Conservation (phyloP, 2,797 vertebrate species). For the Girardinus metallicus region DNA sequence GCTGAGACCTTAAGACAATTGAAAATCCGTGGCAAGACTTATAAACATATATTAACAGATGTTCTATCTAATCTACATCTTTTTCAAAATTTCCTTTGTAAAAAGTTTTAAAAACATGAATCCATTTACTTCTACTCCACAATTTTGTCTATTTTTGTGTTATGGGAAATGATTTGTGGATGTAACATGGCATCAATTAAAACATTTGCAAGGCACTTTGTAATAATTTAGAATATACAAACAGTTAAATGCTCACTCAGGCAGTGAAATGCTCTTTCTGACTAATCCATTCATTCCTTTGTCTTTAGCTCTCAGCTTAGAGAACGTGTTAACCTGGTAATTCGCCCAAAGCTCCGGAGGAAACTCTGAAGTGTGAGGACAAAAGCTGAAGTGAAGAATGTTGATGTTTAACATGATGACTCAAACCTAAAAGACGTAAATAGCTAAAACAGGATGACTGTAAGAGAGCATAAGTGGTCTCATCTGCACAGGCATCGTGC, state of each 20-base stretch:
- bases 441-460: background rate
- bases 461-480: conserved; percentile 22
- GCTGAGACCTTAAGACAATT: background rate
- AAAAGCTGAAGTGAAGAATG: conserved; percentile 17
- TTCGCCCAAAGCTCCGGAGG: conserved; percentile 30
- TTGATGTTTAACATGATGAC: conserved; percentile 28
- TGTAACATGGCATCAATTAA: background rate
- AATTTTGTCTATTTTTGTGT: background rate
- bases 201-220: background rate
- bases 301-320: conserved; percentile 19
- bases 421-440: conserved; percentile 11
- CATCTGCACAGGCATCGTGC: conserved; percentile 24
- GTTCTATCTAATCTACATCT: background rate
- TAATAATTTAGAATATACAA: background rate
- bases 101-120: background rate
- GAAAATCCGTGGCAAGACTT: background rate
- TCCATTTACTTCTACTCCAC: background rate
- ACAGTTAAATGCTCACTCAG: background rate
- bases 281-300: conserved; percentile 7
- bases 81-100: background rate
- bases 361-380: conserved; percentile 4
- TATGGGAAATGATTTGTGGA: background rate
- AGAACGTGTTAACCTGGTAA: conserved; percentile 37
- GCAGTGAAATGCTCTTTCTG: background rate
- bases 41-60: background rate